Conservation (phyloP, 2,888 invertebrate genomes). For the Plebejus melissa region DNA sequence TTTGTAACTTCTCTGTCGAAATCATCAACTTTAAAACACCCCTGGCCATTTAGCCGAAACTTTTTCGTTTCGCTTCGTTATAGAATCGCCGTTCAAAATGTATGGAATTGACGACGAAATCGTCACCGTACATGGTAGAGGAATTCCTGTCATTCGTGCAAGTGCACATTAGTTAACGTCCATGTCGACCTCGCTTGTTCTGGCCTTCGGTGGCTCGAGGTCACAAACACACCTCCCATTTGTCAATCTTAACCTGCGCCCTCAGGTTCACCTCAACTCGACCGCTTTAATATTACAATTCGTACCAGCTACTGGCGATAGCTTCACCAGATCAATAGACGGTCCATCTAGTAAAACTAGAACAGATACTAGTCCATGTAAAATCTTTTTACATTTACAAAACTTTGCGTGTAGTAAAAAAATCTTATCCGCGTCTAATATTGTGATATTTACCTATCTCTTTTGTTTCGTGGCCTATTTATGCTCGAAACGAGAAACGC, state of each 20-base stretch:
- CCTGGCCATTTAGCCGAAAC: too few relatives aligned
- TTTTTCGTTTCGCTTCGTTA: too few relatives aligned
- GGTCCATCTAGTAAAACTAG: background rate
- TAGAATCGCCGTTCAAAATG: too few relatives aligned
- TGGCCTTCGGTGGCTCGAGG: conserved; percentile 1
- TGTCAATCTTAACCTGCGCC: conserved; percentile 13
- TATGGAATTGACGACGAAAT: background rate
- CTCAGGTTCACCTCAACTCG: background rate
- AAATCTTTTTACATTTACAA: background rate
- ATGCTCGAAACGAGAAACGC: conserved; percentile 29
- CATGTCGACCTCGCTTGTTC: background rate
- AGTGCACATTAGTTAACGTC: conserved; percentile 10
- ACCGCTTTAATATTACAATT: conserved; percentile 5
- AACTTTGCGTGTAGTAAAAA: conserved; percentile 10
- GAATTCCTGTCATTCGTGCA: background rate
- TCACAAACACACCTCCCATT: conserved; percentile 16
- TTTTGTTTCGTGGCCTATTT: conserved; percentile 36
- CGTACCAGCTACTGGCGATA: background rate
- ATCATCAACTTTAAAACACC: too few relatives aligned
- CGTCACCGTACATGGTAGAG: background rate
- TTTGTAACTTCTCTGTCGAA: too few relatives aligned
- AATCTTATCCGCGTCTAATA: background rate
- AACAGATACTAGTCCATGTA: background rate
- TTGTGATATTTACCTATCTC: conserved; percentile 21
- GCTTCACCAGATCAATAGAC: background rate